Evolutionary conservation across 2,888 invertebrate species (phyloP).

Genomic region (Cheilosia variabilis): DNA sequence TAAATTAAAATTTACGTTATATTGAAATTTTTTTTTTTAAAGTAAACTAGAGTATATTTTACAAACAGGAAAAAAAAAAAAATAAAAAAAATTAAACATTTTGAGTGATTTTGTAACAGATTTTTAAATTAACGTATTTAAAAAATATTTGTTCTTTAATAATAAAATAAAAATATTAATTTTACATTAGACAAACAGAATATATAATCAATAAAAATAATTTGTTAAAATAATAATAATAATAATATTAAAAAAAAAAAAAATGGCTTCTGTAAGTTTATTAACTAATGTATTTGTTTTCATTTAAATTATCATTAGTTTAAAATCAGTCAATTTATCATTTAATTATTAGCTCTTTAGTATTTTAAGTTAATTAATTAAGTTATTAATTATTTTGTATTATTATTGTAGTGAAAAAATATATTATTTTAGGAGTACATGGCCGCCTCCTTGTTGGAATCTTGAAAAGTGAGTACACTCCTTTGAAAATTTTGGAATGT

Average conservation of each 20-base stretch:
- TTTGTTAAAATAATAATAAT: slow-evolving; percentile 15
- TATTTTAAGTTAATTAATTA: slow-evolving; percentile 44
- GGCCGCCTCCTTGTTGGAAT: slow-evolving; percentile 50
- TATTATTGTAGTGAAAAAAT: slow-evolving; percentile 14
- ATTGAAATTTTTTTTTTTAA: neutral
- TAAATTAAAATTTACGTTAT: neutral
- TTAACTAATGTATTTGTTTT: slow-evolving; percentile 37
- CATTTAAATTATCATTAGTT: slow-evolving; percentile 55
- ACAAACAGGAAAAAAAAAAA: slow-evolving; percentile 23
- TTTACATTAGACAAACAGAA: slow-evolving; percentile 47
- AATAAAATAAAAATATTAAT: slow-evolving; percentile 18
- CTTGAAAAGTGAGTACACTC: slow-evolving; percentile 46
- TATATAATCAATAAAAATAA: slow-evolving; percentile 29
- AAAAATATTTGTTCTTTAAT: neutral
- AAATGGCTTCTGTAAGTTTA: slow-evolving; percentile 45
- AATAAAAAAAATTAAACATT: slow-evolving; percentile 8
- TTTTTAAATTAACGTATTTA: neutral
- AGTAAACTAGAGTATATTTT: slow-evolving; percentile 21
- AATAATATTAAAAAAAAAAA: slow-evolving; percentile 29
- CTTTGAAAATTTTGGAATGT: slow-evolving; percentile 56
- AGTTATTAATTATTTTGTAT: slow-evolving; percentile 13
- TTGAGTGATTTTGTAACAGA: slow-evolving; percentile 2
- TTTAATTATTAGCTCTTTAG: slow-evolving; percentile 61
- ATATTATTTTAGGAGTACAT: slow-evolving; percentile 55
- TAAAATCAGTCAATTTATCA: slow-evolving; percentile 70